Base-by-base conservation (phyloP, 2,888 invertebrate genomes). In the Teleiodes luculella region DNA sequence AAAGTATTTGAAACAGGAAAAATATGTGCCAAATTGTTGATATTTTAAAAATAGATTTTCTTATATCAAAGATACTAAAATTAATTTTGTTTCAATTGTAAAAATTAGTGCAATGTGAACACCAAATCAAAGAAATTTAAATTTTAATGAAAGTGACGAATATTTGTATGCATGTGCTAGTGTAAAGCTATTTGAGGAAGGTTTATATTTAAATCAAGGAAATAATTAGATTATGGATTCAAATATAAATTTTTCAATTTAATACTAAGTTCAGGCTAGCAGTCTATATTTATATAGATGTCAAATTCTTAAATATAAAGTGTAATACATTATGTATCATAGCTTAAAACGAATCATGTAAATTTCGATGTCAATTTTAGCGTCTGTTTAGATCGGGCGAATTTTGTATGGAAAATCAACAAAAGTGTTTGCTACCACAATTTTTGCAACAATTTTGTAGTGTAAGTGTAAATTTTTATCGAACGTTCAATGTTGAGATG, bases 341-440 rank as follows among this genome's bases (percentile, higher is more conserved):
- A 86, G 86, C 84, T 83, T 86, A 83, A 78, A 79, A 63, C 67
- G 71, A 78, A 76, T 83, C 78, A 76, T 87, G 84, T 86, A 86
- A 82, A 82, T 81, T 80, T 87, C 80, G 84, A 87, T 87, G 88
- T 88, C 88, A 88, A 88, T 88, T 88, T 80, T 88, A 86, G 85
- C 60, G 74, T 74, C 68, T 79, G 52, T 39, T 18, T 51, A 54
- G 52, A 14, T 35, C 43, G 54, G 39, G 43, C 37, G 3, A 35
- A 39, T 54, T 57, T 54, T 54, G 52, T 57, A 57, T 48, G 51
- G 46, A 37, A 28, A 28, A 43, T 2, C 28, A 24, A 43, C 13
- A 43, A 36, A 46, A 33, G 62, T 58, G 66, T 85, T 86, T 86
- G 87, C 86, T 87, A 83, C 78, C 77, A 85, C 79, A 78, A 74